Percentiles rank a stretch among this genome's conserved stretches.
Conservation (phyloP, 2,797 vertebrate species). For the Melanotaenia trifasciata region DNA sequence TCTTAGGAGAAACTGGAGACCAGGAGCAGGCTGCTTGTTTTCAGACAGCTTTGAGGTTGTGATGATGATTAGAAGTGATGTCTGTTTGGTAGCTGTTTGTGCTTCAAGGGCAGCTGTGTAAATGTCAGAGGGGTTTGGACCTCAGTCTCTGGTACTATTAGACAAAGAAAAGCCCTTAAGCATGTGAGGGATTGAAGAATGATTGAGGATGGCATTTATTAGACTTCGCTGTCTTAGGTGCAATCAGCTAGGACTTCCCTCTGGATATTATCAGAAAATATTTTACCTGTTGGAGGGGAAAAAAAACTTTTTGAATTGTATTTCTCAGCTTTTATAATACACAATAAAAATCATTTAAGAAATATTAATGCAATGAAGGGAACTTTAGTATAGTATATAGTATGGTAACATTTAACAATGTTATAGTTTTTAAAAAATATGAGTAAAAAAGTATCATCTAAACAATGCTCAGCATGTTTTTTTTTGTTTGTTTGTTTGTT, state of each 20-base stretch:
- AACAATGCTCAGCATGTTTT: no score
- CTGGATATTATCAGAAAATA: constrained; percentile 1
- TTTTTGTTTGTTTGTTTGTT: no score
- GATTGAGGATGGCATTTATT: constrained; percentile 55
- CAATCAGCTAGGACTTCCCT: neutral
- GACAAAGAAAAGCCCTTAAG: constrained; percentile 41
- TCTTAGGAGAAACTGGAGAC: constrained; percentile 68
- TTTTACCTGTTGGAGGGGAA: neutral
- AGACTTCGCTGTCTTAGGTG: constrained; percentile 18
- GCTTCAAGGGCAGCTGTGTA: constrained; percentile 68
- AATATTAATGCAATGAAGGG: neutral
- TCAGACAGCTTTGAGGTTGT: constrained; percentile 59
- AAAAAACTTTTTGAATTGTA: neutral
- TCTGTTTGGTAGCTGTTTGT: constrained; percentile 74
- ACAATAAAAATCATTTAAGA: neutral
- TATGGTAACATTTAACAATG: no score
- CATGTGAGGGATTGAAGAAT: constrained; percentile 31
- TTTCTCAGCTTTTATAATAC: neutral
- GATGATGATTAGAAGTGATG: constrained; percentile 79
- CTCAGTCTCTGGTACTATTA: constrained; percentile 52
- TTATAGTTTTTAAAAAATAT: no score
- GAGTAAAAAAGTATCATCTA: no score
- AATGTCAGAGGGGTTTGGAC: constrained; percentile 64
- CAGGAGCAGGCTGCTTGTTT: constrained; percentile 56
- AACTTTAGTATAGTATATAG: no score